A percentile compares a stretch with the other conserved stretches of the same genome.
Conservation (phyloP, 2,797 vertebrate genomes). For the Peromyscus eremicus region DNA sequence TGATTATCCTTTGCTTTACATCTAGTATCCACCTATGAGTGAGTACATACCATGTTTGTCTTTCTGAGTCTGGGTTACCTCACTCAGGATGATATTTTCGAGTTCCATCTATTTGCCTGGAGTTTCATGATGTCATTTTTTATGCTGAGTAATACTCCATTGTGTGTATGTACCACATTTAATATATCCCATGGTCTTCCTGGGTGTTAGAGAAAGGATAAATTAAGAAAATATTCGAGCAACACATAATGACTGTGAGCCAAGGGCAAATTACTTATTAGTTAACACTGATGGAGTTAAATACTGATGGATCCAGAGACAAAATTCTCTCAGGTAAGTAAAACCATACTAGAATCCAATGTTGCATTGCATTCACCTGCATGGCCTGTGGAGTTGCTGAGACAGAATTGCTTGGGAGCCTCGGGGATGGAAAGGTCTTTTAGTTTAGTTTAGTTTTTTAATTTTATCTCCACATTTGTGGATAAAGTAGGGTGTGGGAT, state of each 20-base stretch:
- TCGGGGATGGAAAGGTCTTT: neutral
- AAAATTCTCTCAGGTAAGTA: neutral
- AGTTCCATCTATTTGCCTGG: too few relatives aligned
- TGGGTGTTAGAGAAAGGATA: neutral
- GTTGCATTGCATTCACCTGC: rapidly evolving
- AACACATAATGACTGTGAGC: neutral
- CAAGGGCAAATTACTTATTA: neutral
- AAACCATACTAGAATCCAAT: neutral
- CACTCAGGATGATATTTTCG: too few relatives aligned
- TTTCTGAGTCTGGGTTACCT: too few relatives aligned
- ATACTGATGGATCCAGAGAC: neutral
- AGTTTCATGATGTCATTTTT: too few relatives aligned
- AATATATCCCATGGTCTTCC: neutral
- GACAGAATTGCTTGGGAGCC: neutral
- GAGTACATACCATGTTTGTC: too few relatives aligned
- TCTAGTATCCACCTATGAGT: too few relatives aligned
- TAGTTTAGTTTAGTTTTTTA: neutral
- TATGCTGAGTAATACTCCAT: too few relatives aligned
- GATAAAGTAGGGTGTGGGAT: neutral
- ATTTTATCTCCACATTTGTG: neutral
- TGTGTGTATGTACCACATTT: neutral
- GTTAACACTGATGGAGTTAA: neutral
- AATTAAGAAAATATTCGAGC: neutral
- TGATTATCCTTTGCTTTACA: too few relatives aligned
- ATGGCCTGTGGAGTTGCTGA: neutral